Percentiles rank a stretch among this genome's conserved stretches.
Conservation (phyloP, 2,797 vertebrate species). For the Cossypha dichroa region DNA sequence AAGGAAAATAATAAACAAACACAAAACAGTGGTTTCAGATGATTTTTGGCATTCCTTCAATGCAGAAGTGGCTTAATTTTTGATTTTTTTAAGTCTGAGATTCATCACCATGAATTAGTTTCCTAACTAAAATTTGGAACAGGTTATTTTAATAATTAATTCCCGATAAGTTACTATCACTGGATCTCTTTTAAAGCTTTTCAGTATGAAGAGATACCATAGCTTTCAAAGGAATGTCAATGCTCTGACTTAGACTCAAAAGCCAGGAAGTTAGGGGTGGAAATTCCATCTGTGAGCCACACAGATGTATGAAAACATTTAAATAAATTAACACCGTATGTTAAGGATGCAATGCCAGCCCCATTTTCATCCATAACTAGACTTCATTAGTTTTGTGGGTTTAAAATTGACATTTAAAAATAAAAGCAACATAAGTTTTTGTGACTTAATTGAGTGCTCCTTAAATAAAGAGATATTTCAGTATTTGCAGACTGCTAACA, state of each 20-base stretch:
- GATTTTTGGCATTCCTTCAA: background rate
- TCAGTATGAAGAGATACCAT: background rate
- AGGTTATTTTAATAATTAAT: conserved; percentile 17
- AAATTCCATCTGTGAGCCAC: conserved; percentile 44
- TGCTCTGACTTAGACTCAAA: background rate
- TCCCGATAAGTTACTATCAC: background rate
- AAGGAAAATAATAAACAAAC: background rate
- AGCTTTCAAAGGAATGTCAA: conserved; percentile 25
- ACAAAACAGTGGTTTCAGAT: background rate
- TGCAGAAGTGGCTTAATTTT: background rate
- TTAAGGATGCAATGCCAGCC: conserved; percentile 28
- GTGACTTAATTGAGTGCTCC: conserved; percentile 21
- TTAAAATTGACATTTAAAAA: conserved; percentile 49
- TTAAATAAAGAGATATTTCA: conserved; percentile 18
- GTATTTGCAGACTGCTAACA: conserved; percentile 32
- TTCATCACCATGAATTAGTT: background rate
- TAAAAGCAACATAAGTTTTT: background rate
- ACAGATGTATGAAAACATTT: conserved; percentile 19
- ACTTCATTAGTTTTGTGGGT: conserved; percentile 37
- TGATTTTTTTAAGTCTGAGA: background rate
- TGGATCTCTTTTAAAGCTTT: conserved; percentile 1
- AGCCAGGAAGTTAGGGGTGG: background rate
- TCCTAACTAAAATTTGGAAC: background rate
- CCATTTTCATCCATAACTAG: conserved; percentile 16
- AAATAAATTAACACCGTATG: conserved; percentile 43